Evolutionary conservation across 2,797 vertebrate species (phyloP).

Genomic region (Zalophus californianus): DNA sequence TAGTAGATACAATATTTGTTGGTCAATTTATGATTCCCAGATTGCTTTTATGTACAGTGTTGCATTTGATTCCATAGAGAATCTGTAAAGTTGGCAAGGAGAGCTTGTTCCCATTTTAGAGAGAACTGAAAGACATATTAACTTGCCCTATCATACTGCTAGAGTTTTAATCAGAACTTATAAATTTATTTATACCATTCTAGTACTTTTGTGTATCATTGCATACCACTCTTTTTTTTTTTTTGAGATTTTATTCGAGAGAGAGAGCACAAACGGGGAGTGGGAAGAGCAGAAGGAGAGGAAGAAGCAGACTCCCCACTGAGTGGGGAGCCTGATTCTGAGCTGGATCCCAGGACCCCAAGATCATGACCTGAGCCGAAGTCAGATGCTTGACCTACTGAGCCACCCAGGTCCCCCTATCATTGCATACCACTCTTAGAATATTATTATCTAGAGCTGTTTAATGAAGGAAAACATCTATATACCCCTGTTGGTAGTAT

Average conservation of each 20-base stretch:
- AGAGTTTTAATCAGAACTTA: conserved; percentile 50
- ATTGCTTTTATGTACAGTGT: conserved; percentile 42
- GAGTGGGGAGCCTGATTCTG: neutral
- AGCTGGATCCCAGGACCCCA: neutral
- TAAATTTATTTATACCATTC: conserved; percentile 43
- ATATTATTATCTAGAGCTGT: neutral
- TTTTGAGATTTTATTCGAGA: neutral
- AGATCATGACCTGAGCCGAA: neutral
- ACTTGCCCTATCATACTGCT: neutral
- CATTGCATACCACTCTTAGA: conserved; percentile 18
- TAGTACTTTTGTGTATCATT: neutral
- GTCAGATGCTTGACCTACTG: neutral
- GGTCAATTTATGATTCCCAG: neutral
- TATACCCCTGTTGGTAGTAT: neutral
- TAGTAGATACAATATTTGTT: neutral
- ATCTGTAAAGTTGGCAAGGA: conserved; percentile 39
- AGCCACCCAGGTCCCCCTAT: neutral
- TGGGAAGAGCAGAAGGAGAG: neutral
- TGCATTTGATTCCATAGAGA: conserved; percentile 44
- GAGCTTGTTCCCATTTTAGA: conserved; percentile 35
- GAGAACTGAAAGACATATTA: conserved; percentile 14
- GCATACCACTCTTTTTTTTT: neutral
- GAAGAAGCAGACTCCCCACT: neutral
- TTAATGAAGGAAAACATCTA: neutral
- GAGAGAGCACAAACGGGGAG: neutral